Percentiles rank a stretch among this genome's conserved stretches.
Conservation (phyloP, 2,113 vertebrate genomes). For the Podilymbus podiceps region DNA sequence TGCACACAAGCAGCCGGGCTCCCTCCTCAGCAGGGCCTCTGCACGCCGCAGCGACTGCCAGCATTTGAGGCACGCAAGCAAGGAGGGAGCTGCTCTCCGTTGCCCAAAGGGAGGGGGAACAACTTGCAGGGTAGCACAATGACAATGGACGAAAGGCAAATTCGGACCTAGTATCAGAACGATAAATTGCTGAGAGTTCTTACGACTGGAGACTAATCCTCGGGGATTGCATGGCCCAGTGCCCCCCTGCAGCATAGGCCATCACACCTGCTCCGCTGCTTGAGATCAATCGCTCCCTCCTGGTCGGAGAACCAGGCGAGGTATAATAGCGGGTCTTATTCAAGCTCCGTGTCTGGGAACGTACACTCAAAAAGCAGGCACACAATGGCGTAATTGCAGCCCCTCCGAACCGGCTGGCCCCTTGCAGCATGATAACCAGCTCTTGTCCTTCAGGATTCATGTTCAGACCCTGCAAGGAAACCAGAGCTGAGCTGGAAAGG, state of each 20-base stretch:
- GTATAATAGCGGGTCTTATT: rapidly evolving
- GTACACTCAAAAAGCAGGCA: neutral
- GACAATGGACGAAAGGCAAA: neutral
- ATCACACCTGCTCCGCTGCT: neutral
- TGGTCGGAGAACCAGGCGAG: neutral
- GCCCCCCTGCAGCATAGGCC: neutral
- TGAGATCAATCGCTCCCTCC: neutral
- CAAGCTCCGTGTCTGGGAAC: neutral
- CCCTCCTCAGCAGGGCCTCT: neutral
- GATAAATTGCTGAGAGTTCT: neutral
- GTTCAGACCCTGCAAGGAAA: neutral
- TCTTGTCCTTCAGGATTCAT: neutral
- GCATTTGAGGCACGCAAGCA: neutral
- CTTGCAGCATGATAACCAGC: neutral
- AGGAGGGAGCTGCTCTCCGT: rapidly evolving
- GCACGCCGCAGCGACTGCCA: neutral
- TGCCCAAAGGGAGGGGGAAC: neutral
- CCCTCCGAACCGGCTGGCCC: neutral
- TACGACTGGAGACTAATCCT: neutral
- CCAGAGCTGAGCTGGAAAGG: neutral
- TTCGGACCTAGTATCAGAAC: neutral
- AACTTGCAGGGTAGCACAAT: neutral
- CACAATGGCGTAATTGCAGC: neutral
- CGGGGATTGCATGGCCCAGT: neutral
- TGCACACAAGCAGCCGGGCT: neutral